Conservation (phyloP, 2,797 vertebrate genomes). For the Oryzias sinensis region DNA sequence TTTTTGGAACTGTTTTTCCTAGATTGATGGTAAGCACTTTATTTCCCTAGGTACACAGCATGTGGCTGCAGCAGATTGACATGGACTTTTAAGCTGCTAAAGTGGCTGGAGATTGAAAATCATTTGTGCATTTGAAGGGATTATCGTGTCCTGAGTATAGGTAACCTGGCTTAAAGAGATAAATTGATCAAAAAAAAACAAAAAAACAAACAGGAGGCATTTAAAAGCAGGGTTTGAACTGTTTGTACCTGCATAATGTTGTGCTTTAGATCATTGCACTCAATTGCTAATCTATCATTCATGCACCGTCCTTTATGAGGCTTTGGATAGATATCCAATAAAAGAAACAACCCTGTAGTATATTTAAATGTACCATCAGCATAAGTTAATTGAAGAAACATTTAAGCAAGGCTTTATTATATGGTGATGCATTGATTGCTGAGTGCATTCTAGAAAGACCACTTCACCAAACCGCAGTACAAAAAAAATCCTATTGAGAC, state of each 20-base stretch:
- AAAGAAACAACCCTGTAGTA: not conserved
- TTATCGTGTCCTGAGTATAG: constrained; percentile 33
- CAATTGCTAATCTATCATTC: not conserved
- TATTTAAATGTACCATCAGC: constrained; percentile 1
- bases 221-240: not conserved
- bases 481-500: constrained; percentile 6
- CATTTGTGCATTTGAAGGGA: constrained; percentile 40
- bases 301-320: not conserved
- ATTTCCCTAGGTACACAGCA: constrained; percentile 66
- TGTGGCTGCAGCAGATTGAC: constrained; percentile 50
- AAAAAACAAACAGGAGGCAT: constrained; percentile 13
- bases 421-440: constrained; percentile 1
- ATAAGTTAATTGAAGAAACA: constrained; percentile 5
- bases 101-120: constrained; percentile 45
- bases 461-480: constrained; percentile 10
- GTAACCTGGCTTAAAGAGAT: constrained; percentile 41
- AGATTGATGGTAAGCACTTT: constrained; percentile 44
- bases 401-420: not conserved
- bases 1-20: constrained; percentile 61
- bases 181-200: constrained; percentile 34
- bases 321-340: constrained; percentile 6
- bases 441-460: constrained; percentile 12
- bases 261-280: constrained; percentile 5
- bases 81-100: constrained; percentile 54
- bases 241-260: not conserved